Evolutionary conservation across 2,113 vertebrate species (phyloP), one percentile per base, ranked within the genome.

Genomic region (Ahaetulla prasina): DNA sequence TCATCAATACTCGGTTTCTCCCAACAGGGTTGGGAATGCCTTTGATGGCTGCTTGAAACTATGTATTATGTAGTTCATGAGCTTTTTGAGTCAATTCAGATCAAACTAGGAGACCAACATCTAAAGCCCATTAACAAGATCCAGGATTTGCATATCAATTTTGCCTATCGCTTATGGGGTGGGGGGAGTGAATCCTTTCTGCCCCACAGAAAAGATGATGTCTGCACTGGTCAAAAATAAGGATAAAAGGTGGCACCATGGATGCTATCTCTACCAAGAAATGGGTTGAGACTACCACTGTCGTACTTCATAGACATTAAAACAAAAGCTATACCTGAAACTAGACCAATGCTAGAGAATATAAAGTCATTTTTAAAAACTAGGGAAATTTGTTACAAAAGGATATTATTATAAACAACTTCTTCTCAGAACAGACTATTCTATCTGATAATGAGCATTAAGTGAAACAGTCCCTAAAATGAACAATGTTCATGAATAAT

Each of bases 1-100:
- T 96, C 96, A 97, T 97, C 96, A 97, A 94, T 96, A 96, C 94
- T 96, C 95, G 93, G 95, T 94, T 96, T 97, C 94, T 96, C 97
- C 96, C 96, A 92, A 96, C 93, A 96, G 96, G 95, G 95, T 93
- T 96, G 96, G 96, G 96, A 96, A 96, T 94, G 95, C 95, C 96
- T 97, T 97, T 97, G 96, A 97, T 96, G 96, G 96, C 95, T 95
- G 92, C 96, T 95, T 96, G 95, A 94, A 96, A 95, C 95, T 95
- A 93, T 96, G 96, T 95, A 96, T 96, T 96, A 93, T 94, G 94
- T 96, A 96, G 96, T 96, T 97, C 96, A 97, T 10, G 94, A 96
- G 95, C 86, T 95, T 94, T 97, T 0, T 90, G 96, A 97, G 96
- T 92, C 96, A 94, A 93, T 1, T 80, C 74, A 43, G 35, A 80